These are phyloP conservation scores for Mesorhabditis sp. DNA, from an alignment of 2,888 invertebrate genomes.

Conservation along the genomic window DNA sequence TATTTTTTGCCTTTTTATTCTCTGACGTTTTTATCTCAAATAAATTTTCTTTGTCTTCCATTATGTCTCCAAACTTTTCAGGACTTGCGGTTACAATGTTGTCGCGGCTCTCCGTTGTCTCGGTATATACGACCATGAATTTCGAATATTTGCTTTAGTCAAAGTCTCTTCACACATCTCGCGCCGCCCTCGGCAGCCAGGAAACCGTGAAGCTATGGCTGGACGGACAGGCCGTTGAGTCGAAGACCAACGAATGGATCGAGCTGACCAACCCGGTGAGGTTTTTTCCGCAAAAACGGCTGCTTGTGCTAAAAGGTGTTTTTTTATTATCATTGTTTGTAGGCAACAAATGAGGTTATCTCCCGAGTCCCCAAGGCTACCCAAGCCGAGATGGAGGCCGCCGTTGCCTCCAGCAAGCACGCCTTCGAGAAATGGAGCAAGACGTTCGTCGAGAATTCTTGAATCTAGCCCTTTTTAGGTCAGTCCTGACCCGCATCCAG, in stretches of 20 bases:
- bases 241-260: slow-evolving; percentile 86
- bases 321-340: slow-evolving; percentile 10
- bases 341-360: slow-evolving; percentile 66
- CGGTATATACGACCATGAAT: background rate
- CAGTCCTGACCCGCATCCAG: slow-evolving; percentile 86
- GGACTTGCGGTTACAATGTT: background rate
- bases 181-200: slow-evolving; percentile 6
- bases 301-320: background rate
- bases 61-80: background rate
- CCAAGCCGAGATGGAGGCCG: slow-evolving; percentile 79
- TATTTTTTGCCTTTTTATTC: too few species aligned
- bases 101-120: background rate
- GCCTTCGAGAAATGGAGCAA: slow-evolving; percentile 81
- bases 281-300: background rate
- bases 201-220: slow-evolving; percentile 78
- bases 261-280: slow-evolving; percentile 83
- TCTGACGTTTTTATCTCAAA: background rate
- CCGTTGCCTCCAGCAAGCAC: slow-evolving; percentile 79
- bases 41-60: background rate
- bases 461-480: slow-evolving; percentile 58
- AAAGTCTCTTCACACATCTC: background rate
- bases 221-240: slow-evolving; percentile 86
- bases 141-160: slow-evolving; percentile 4
- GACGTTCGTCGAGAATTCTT: slow-evolving; percentile 61
- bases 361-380: slow-evolving; percentile 85